These are phyloP conservation scores for Pyrochroa serraticornis DNA, from an alignment of 2,888 invertebrate species.

Conservation along the genomic window DNA sequence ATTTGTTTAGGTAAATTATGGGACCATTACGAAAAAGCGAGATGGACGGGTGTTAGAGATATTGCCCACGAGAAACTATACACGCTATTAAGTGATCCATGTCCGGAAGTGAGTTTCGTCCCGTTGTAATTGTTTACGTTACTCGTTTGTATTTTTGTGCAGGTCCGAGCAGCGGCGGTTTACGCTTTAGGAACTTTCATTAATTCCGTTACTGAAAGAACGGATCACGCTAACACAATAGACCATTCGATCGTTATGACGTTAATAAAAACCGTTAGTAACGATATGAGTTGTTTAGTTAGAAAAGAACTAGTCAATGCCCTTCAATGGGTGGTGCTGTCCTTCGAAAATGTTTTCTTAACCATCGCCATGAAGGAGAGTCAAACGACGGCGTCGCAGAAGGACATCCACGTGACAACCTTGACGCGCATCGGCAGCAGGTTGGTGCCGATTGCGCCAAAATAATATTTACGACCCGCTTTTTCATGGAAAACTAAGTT, in stretches of 20 bases:
- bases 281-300: constrained; percentile 86
- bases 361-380: constrained; percentile 73
- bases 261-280: constrained; percentile 75
- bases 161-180: constrained; percentile 91
- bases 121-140: not conserved
- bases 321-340: constrained; percentile 81
- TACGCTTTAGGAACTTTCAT: constrained; percentile 95
- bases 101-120: constrained; percentile 75
- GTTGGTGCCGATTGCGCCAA: constrained; percentile 38
- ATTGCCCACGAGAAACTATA: constrained; percentile 96
- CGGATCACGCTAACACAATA: constrained; percentile 92
- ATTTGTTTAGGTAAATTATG: constrained; percentile 90
- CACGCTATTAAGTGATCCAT: constrained; percentile 76
- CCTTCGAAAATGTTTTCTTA: constrained; percentile 88
- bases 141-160: constrained; percentile 18
- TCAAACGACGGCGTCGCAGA: constrained; percentile 43
- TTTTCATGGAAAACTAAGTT: too few relatives aligned
- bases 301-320: constrained; percentile 87
- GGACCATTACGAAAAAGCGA: constrained; percentile 85
- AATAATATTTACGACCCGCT: too few relatives aligned
- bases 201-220: constrained; percentile 80
- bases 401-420: too few relatives aligned
- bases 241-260: constrained; percentile 92
- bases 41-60: constrained; percentile 96
- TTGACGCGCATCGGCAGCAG: constrained; percentile 46